Evolutionary conservation across 2,888 invertebrate species (phyloP).

Genomic region (Agriopis aurantiaria): DNA sequence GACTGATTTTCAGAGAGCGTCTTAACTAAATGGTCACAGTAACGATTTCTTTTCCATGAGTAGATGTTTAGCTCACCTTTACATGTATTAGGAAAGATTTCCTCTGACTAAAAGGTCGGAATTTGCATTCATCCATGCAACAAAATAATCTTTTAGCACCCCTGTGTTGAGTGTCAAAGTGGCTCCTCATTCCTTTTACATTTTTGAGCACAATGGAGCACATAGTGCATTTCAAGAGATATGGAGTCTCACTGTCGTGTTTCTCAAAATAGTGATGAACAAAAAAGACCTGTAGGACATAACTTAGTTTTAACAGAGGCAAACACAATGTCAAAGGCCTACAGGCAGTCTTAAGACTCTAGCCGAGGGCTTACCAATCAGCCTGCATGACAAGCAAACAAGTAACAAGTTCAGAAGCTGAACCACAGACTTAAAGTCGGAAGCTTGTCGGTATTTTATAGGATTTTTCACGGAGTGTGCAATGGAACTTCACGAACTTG

Average conservation of each 20-base stretch:
- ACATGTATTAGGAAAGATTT: slow-evolving; percentile 80
- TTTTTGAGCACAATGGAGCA: slow-evolving; percentile 69
- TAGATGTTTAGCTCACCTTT: slow-evolving; percentile 60
- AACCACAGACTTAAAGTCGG: too few species aligned
- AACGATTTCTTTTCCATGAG: background rate
- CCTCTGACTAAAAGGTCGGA: slow-evolving; percentile 73
- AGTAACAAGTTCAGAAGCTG: too few species aligned
- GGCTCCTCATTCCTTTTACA: slow-evolving; percentile 70
- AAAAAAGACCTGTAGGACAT: slow-evolving; percentile 71
- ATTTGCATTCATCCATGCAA: slow-evolving; percentile 71
- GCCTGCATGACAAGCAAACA: too few species aligned
- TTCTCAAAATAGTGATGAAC: slow-evolving; percentile 71
- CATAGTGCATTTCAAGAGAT: slow-evolving; percentile 74
- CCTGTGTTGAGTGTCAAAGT: slow-evolving; percentile 70
- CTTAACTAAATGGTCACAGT: too few species aligned
- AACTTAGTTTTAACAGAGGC: background rate
- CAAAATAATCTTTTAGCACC: slow-evolving; percentile 77
- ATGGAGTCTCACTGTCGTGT: slow-evolving; percentile 58
- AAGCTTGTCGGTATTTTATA: too few species aligned
- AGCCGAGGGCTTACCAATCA: too few species aligned
- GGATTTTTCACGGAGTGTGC: too few species aligned
- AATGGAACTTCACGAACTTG: too few species aligned
- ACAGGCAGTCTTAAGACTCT: background rate
- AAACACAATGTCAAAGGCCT: background rate
- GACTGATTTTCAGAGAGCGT: too few species aligned